Evolutionary conservation across 2,888 invertebrate genomes (phyloP).

Genomic region (Crossocerus cetratus): DNA sequence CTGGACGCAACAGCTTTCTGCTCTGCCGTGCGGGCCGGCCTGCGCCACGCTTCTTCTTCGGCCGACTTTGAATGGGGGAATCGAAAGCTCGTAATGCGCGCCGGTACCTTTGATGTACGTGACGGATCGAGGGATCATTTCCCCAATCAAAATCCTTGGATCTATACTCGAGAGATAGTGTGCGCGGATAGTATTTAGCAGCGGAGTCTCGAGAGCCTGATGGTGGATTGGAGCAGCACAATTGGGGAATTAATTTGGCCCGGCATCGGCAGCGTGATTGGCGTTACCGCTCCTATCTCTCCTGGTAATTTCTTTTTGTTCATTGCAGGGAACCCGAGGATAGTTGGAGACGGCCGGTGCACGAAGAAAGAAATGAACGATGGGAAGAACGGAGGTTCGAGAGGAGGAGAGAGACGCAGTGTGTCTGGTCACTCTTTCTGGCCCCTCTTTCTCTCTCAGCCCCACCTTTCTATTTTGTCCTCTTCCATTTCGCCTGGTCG

Average conservation of each 20-base stretch:
- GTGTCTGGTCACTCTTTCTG: constrained; percentile 4
- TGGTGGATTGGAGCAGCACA: background rate
- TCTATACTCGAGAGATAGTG: too few relatives aligned
- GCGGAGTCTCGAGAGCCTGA: too few relatives aligned
- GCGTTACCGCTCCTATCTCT: constrained; percentile 20
- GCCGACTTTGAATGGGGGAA: too few relatives aligned
- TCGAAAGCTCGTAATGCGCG: too few relatives aligned
- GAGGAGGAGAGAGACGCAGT: constrained; percentile 17
- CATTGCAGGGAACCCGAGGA: constrained; percentile 14
- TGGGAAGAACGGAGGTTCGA: constrained; percentile 32
- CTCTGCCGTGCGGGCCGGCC: background rate
- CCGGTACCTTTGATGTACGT: too few relatives aligned
- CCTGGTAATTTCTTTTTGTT: constrained; percentile 41
- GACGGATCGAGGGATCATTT: too few relatives aligned
- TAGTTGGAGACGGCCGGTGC: constrained; percentile 22
- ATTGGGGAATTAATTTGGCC: constrained; percentile 35
- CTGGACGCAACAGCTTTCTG: background rate
- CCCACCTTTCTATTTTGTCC: constrained; percentile 22
- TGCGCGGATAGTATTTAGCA: too few relatives aligned
- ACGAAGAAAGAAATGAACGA: constrained; percentile 37
- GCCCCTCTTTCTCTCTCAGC: constrained; percentile 17
- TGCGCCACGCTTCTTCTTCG: background rate
- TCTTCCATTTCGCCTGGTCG: constrained; percentile 49
- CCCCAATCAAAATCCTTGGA: too few relatives aligned
- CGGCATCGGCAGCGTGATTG: constrained; percentile 9